These are phyloP conservation scores for Apodemia duryi DNA, from an alignment of 2,888 invertebrate species.

Conservation along the genomic window DNA sequence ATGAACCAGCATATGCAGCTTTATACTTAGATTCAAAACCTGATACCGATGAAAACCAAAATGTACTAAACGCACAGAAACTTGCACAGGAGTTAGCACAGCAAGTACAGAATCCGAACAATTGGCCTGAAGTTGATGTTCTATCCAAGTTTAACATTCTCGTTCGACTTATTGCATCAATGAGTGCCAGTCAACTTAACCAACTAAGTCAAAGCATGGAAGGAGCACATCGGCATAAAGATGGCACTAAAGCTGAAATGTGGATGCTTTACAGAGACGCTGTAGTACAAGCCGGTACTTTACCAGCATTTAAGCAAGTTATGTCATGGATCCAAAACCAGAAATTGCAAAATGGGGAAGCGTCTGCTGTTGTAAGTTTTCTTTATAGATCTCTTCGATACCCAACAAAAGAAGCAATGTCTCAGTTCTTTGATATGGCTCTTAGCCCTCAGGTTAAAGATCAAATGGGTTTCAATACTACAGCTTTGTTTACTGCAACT, in stretches of 20 bases:
- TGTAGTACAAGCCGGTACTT: slow-evolving; percentile 83
- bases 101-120: slow-evolving; percentile 78
- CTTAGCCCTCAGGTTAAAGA: slow-evolving; percentile 72
- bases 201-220: slow-evolving; percentile 76
- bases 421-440: slow-evolving; percentile 79
- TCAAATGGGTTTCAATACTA: slow-evolving; percentile 72
- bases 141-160: slow-evolving; percentile 83
- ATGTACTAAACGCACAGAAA: slow-evolving; percentile 61
- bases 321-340: slow-evolving; percentile 79
- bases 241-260: slow-evolving; percentile 60
- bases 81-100: slow-evolving; percentile 78
- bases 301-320: slow-evolving; percentile 81
- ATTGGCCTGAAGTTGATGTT: slow-evolving; percentile 77
- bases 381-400: slow-evolving; percentile 75
- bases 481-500: slow-evolving; percentile 80
- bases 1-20: slow-evolving; percentile 63
- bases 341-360: slow-evolving; percentile 77
- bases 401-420: slow-evolving; percentile 82
- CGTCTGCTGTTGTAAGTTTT: slow-evolving; percentile 77
- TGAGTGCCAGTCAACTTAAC: slow-evolving; percentile 81
- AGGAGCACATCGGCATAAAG: slow-evolving; percentile 53
- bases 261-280: slow-evolving; percentile 84
- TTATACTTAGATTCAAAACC: slow-evolving; percentile 62
- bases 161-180: slow-evolving; percentile 76
- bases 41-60: slow-evolving; percentile 60